Base-by-base conservation (phyloP, 1,140 invertebrate species). In the Polypedilum vanderplanki region DNA sequence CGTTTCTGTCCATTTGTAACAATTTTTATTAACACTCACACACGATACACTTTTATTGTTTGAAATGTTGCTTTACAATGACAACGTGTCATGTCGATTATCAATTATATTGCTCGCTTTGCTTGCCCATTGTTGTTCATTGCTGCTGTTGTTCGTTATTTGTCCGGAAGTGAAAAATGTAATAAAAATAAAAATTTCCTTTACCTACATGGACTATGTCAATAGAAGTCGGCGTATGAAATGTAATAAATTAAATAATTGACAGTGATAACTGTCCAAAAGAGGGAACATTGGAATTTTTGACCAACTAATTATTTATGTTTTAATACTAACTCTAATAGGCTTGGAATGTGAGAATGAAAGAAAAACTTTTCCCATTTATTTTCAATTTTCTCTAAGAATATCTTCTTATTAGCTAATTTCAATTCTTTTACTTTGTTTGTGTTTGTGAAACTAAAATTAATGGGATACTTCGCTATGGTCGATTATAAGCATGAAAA, bases 231-330 rank as follows among this genome's bases (percentile, higher is more conserved):
- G n/a, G n/a, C n/a, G 46, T 57, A 57, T 57, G 46, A 12, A 12
- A 57, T 57, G 46, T 57, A 57, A 57, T 57, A 57, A 57, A 57
- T 57, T 57, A 57, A n/a, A n/a, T n/a, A 57, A 57, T 57, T 57
- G 46, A 57, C 46, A 57, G 3, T 57, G 46, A 57, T 57, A 57
- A 57, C 46, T 57, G 46, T 57, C 46, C 46, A 57, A 12, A 12
- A 33, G 24, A 33, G 46, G 46, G n/a, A 15, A 57, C n/a, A 57
- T 57, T 57, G 12, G 12, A n/a, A 57, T 57, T 57, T n/a, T 57
- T 57, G 46, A n/a, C 46, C 12, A 9, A 57, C 46, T 57, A 57
- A 57, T 57, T 57, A 57, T 57, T 57, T 15, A 15, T 57, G 12
- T 46, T 46, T 46, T 57, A 4, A 12, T 57, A n/a, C 46, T 57